These are phyloP conservation scores for Gryllus bimaculatus DNA, from an alignment of 1,140 invertebrate genomes.

Conservation along the genomic window DNA sequence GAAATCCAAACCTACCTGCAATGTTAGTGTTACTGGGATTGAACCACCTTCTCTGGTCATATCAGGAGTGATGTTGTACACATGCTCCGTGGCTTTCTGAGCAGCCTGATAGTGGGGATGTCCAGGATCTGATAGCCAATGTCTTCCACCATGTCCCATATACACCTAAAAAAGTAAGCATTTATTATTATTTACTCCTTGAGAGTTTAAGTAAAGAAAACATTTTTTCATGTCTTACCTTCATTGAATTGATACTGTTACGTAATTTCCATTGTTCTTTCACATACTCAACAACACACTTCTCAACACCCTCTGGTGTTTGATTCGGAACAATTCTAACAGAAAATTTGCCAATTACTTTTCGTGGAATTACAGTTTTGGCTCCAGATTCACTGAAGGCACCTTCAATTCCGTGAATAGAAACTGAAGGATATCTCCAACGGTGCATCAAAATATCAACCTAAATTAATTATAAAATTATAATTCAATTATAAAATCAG, in stretches of 20 bases:
- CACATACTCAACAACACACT: constrained; percentile 65
- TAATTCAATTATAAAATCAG: not conserved
- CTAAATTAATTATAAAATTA: constrained; percentile 27
- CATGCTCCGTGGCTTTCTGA: constrained; percentile 72
- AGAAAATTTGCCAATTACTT: constrained; percentile 94
- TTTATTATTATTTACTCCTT: not conserved
- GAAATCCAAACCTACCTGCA: constrained; percentile 37
- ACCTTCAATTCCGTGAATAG: constrained; percentile 87
- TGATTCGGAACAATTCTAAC: constrained; percentile 90
- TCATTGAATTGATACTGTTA: constrained; percentile 78
- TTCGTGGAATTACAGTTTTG: constrained; percentile 92
- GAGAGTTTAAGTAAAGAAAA: not conserved
- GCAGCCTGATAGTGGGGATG: constrained; percentile 89
- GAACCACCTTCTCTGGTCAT: constrained; percentile 91
- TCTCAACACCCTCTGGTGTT: constrained; percentile 62
- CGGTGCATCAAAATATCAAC: constrained; percentile 73
- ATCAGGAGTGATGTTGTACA: constrained; percentile 89
- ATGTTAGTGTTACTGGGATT: constrained; percentile 88
- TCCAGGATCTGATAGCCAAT: constrained; percentile 87
- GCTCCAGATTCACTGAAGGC: constrained; percentile 85
- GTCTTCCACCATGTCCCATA: constrained; percentile 68
- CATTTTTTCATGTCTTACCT: constrained; percentile 39
- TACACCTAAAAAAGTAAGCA: constrained; percentile 34
- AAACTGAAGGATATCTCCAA: constrained; percentile 84
- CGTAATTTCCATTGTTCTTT: constrained; percentile 54